These are phyloP conservation scores for Picus viridis DNA, from an alignment of 2,797 vertebrate genomes.

Conservation along the genomic window DNA sequence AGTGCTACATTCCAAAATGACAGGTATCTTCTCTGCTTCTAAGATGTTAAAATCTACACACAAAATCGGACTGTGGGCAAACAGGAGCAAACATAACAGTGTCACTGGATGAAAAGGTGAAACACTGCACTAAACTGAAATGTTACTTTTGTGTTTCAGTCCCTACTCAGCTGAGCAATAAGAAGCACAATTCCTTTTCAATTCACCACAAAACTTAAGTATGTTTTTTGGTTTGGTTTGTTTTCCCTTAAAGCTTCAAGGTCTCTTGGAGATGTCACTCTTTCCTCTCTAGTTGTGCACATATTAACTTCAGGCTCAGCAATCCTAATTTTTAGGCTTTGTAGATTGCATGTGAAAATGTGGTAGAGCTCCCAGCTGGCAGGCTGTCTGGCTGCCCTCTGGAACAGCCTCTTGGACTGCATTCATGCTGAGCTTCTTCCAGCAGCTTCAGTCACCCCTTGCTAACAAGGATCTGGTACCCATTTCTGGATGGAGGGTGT, in stretches of 20 bases:
- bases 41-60: neutral
- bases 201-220: neutral
- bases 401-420: slow-evolving; percentile 19
- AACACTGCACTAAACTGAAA: neutral
- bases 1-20: neutral
- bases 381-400: slow-evolving; percentile 17
- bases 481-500: neutral
- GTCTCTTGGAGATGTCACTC: neutral
- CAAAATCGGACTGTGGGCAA: neutral
- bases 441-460: slow-evolving; percentile 43
- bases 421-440: slow-evolving; percentile 6
- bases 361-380: slow-evolving; percentile 42
- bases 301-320: neutral
- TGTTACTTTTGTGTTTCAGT: neutral
- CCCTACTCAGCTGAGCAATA: neutral
- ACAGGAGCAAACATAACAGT: neutral
- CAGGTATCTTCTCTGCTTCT: neutral
- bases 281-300: neutral
- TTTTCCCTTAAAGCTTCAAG: neutral
- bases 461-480: slow-evolving; percentile 34
- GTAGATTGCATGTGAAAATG: neutral
- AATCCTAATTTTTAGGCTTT: slow-evolving; percentile 31
- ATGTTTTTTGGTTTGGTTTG: too few species aligned
- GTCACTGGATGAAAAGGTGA: neutral
- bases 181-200: neutral